Evolutionary conservation across 2,797 vertebrate genomes (phyloP).

Genomic region (Halcyon smyrnensis): DNA sequence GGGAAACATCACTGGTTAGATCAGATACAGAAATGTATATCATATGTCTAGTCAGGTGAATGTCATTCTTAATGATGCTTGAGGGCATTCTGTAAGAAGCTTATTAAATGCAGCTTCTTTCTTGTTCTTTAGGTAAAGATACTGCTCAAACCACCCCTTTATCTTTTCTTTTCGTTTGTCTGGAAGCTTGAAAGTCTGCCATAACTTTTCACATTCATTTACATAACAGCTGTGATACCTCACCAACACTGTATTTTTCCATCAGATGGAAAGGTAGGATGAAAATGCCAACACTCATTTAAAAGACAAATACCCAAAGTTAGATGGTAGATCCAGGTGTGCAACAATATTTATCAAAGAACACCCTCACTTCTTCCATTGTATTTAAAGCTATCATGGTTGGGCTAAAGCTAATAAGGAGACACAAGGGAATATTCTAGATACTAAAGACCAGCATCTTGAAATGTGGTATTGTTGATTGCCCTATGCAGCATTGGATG

Average conservation of each 20-base stretch:
- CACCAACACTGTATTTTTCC: background rate
- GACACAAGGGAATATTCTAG: background rate
- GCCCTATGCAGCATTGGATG: background rate
- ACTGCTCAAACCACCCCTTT: background rate
- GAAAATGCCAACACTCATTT: background rate
- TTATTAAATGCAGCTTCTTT: background rate
- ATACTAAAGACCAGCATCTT: background rate
- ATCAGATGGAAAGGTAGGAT: background rate
- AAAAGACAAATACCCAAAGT: background rate
- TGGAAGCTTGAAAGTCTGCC: background rate
- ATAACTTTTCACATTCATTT: background rate
- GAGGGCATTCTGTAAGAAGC: background rate
- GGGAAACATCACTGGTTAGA: background rate
- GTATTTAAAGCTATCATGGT: background rate
- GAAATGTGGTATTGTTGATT: background rate
- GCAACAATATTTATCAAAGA: background rate
- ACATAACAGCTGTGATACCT: background rate
- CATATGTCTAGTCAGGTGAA: background rate
- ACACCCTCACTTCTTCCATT: background rate
- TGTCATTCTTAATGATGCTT: background rate
- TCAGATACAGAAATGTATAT: background rate
- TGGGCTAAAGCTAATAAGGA: background rate
- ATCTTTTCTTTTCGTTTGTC: background rate
- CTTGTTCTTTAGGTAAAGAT: background rate
- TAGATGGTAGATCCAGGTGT: background rate